Conservation (phyloP, 2,113 vertebrate genomes). For the Cottus gobio region DNA sequence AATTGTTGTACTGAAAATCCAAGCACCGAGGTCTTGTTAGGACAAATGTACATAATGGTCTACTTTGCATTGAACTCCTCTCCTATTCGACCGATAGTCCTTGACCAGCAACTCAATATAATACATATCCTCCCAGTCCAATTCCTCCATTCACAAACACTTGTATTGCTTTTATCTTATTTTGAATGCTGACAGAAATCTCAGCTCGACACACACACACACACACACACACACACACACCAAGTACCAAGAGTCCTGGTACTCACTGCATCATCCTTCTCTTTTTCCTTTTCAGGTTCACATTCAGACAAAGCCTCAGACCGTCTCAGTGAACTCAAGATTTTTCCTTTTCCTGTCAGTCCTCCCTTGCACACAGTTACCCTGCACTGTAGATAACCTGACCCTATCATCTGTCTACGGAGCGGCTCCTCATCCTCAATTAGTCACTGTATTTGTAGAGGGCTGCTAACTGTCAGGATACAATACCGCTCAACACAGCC, state of each 20-base stretch:
- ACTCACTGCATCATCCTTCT: conserved; percentile 31
- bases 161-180: conserved; percentile 4
- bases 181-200: background rate
- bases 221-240: background rate
- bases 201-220: background rate
- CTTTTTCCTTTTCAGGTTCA: conserved; percentile 24
- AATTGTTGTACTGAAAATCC: conserved; percentile 12
- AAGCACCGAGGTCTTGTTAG: background rate
- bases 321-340: conserved; percentile 1
- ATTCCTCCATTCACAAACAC: background rate
- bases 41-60: conserved; percentile 18
- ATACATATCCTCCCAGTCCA: too few species aligned
- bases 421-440: conserved; percentile 49
- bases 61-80: background rate
- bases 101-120: background rate
- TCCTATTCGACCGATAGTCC: background rate
- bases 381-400: conserved; percentile 34
- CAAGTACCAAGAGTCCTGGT: background rate
- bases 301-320: conserved; percentile 16
- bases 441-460: conserved; percentile 39
- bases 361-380: conserved; percentile 1
- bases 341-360: conserved; percentile 36
- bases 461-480: conserved; percentile 20
- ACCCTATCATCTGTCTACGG: conserved; percentile 39
- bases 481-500: conserved; percentile 11